Conservation (phyloP, 2,797 vertebrate genomes). For the Pygocentrus nattereri region DNA sequence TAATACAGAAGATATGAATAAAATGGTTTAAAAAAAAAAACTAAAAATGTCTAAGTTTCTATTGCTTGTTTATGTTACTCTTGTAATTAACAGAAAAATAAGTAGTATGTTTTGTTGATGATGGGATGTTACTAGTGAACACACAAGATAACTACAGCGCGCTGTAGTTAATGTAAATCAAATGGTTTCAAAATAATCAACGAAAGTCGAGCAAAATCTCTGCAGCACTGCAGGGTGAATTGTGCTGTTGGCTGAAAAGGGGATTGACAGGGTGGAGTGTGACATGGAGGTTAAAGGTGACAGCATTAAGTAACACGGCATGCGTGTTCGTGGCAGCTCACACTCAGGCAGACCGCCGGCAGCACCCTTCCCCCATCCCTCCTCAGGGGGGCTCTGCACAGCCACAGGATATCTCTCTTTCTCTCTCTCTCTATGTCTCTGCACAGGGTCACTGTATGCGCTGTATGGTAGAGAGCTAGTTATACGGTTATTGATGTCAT, state of each 20-base stretch:
- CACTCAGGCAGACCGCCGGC: slow-evolving; percentile 19
- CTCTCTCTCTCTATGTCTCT: background rate
- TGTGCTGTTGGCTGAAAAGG: background rate
- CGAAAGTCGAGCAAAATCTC: background rate
- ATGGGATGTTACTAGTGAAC: no score
- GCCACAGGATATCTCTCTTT: slow-evolving; percentile 22
- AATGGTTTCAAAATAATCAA: background rate
- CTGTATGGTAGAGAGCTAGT: background rate
- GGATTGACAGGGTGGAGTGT: slow-evolving; percentile 8
- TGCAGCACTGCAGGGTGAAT: background rate
- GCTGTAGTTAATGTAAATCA: background rate
- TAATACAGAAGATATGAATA: no score
- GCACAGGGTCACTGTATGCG: background rate
- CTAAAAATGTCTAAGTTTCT: no score
- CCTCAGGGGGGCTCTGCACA: slow-evolving; percentile 32
- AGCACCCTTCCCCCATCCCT: slow-evolving; percentile 39
- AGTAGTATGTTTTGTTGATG: no score
- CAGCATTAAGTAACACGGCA: slow-evolving; percentile 27
- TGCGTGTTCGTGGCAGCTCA: slow-evolving; percentile 31
- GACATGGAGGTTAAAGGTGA: background rate
- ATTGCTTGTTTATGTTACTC: no score
- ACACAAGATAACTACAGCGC: no score
- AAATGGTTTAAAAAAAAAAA: no score
- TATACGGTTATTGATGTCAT: background rate
- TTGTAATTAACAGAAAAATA: no score